These are phyloP conservation scores for Brachionus paranguensis DNA, from an alignment of 1,140 invertebrate genomes.

Conservation along the genomic window DNA sequence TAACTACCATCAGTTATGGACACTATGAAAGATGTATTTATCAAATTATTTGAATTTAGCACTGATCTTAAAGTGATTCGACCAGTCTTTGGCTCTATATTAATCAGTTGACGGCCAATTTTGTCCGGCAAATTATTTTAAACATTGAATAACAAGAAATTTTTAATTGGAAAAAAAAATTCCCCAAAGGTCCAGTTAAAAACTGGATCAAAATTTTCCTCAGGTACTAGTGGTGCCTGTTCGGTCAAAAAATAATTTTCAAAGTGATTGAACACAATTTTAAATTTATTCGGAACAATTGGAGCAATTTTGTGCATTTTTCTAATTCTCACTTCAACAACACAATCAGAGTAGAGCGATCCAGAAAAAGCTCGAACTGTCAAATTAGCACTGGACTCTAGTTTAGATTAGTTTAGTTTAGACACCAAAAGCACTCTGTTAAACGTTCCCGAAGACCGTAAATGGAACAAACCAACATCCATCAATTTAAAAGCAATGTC, in stretches of 20 bases:
- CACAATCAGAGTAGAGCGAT: neutral
- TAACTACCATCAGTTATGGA: neutral
- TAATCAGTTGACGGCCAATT: neutral
- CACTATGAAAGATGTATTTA: neutral
- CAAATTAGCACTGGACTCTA: neutral
- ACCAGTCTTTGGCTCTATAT: neutral
- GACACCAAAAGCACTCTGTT: neutral
- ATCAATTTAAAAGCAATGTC: neutral
- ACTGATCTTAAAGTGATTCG: neutral
- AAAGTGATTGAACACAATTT: conserved; percentile 31
- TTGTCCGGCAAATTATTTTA: neutral
- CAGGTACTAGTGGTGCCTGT: neutral
- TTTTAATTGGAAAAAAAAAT: neutral
- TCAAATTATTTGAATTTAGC: conserved; percentile 9
- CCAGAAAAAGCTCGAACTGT: neutral
- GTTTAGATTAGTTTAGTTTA: too few relatives aligned
- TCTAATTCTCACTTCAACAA: neutral
- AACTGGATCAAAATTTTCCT: neutral
- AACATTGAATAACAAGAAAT: neutral
- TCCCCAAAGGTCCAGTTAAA: conserved; percentile 11
- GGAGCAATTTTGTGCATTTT: neutral
- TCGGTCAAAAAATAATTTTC: conserved; percentile 34
- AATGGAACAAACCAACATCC: neutral
- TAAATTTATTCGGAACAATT: neutral
- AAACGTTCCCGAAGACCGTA: neutral